Evolutionary conservation across 2,113 vertebrate species (phyloP).

Genomic region (Paraplagusia blochii): DNA sequence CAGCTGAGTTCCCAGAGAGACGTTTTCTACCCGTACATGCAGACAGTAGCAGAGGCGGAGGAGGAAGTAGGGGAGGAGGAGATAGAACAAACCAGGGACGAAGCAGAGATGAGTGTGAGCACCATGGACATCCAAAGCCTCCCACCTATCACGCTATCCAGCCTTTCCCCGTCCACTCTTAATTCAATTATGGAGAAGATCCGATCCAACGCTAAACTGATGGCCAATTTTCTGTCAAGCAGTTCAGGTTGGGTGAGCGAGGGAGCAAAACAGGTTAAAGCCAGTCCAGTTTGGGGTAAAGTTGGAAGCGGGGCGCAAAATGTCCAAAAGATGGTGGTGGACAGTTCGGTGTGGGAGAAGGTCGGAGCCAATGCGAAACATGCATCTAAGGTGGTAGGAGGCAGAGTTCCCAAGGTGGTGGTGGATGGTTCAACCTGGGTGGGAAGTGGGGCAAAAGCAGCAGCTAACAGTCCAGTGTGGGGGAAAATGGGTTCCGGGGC

Average conservation of each 20-base stretch:
- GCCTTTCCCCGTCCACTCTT: constrained; percentile 53
- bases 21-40: constrained; percentile 46
- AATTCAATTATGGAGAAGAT: constrained; percentile 54
- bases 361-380: constrained; percentile 47
- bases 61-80: constrained; percentile 58
- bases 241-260: constrained; percentile 47
- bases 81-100: constrained; percentile 57
- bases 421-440: constrained; percentile 54
- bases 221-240: constrained; percentile 55
- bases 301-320: constrained; percentile 40
- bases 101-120: constrained; percentile 62
- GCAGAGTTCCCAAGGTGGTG: constrained; percentile 52
- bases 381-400: constrained; percentile 51
- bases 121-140: constrained; percentile 42
- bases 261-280: constrained; percentile 42
- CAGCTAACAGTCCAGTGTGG: constrained; percentile 53
- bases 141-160: constrained; percentile 26
- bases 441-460: constrained; percentile 56
- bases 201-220: constrained; percentile 20
- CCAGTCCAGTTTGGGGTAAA: constrained; percentile 51
- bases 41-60: constrained; percentile 54
- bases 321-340: constrained; percentile 48
- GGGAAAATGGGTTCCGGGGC: constrained; percentile 55
- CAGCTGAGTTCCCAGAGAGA: constrained; percentile 14
- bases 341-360: constrained; percentile 58